Evolutionary conservation across 2,113 vertebrate species (phyloP).

Genomic region (Thymallus thymallus): DNA sequence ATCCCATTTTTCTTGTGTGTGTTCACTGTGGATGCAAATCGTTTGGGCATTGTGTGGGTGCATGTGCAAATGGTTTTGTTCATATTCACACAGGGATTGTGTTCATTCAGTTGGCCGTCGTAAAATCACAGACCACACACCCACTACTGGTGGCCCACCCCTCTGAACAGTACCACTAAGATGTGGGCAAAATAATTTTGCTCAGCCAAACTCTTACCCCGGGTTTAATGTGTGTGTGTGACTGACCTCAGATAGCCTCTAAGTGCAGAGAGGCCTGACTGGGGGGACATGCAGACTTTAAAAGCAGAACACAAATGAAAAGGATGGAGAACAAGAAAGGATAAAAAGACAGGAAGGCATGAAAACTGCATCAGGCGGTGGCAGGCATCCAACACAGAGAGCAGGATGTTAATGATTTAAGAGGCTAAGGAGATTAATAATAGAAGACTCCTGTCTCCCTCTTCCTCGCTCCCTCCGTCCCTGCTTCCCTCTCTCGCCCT

Average conservation of each 20-base stretch:
- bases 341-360: constrained; percentile 74
- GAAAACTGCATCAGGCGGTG: constrained; percentile 79
- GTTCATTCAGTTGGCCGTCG: too few species aligned
- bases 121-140: too few species aligned
- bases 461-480: too few species aligned
- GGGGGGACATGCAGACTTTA: constrained; percentile 63
- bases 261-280: constrained; percentile 51
- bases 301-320: constrained; percentile 73
- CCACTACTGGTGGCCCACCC: too few species aligned
- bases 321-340: constrained; percentile 65
- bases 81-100: too few species aligned
- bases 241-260: constrained; percentile 57
- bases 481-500: too few species aligned
- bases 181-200: too few species aligned
- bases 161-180: too few species aligned
- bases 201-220: constrained; percentile 36
- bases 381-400: constrained; percentile 78
- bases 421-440: constrained; percentile 78
- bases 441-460: constrained; percentile 72
- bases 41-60: too few species aligned
- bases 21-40: too few species aligned
- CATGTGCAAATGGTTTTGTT: too few species aligned
- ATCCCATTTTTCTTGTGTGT: too few species aligned
- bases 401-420: constrained; percentile 75
- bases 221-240: constrained; percentile 53